Evolutionary conservation across 2,888 invertebrate genomes (phyloP), one percentile per base, ranked within the genome.

Genomic region (Blomia tropicalis): DNA sequence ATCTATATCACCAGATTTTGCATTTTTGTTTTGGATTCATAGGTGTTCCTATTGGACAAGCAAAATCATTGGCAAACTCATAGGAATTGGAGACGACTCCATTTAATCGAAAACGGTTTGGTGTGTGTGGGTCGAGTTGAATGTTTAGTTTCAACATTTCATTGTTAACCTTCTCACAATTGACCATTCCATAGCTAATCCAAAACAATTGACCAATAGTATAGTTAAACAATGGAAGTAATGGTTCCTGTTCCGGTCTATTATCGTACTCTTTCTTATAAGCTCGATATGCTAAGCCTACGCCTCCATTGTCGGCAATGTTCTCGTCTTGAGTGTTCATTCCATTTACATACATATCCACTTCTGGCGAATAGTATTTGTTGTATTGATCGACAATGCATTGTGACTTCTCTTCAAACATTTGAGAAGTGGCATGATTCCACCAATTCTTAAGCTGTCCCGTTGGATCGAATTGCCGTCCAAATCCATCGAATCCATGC

Each of bases 241-340:
- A 23, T 2, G 27, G 63, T 30, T 66, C 66, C 1, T 17, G 7
- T 0, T 65, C 66, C 4, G 17, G n/a, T 19, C 23, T 51, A 4
- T 17, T 22, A 4, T 17, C 22, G 2, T 2, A 51, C 17, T 47
- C 17, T 14, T 23, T 14, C 44, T 43, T 62, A 25, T 62, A 62
- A 14, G 62, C 74, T 66, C 81, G 77, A 74, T 90, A 92, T 0
- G 91, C 86, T 72, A 87, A 85, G 72, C 90, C 91, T 66, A 91
- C 81, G 1, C 91, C 92, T 1, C 90, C 91, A 72, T 91, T 92
- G 73, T 92, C 92, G 0, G 92, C 92, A 63, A 92, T 92, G 73
- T 92, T 92, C 73, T 92, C 92, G 14, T 89, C 89, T 75, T 89
- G 87, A 0, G 90, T 90, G 70, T 87, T 87, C 64, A 89, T 82